Base-by-base conservation (phyloP, 1,140 invertebrate species). In the Bombus sibiricus region DNA sequence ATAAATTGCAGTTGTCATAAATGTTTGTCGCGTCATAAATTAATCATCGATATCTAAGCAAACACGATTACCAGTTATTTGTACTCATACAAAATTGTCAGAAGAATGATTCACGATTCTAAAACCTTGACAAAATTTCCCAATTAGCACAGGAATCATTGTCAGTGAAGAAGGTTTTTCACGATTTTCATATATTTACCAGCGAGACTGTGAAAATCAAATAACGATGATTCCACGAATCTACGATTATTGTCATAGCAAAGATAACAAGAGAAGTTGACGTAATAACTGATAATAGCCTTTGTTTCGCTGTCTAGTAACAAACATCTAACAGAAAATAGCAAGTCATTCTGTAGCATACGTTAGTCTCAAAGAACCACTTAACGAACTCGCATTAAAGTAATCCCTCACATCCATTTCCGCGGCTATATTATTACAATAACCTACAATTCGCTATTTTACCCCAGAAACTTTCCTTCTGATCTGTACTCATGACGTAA, bases 261-360 rank as follows among this genome's bases (percentile, higher is more conserved):
- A 25, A 25, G 41, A 75, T 75, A 75, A 75, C 37, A n/a, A 47
- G 32, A 75, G n/a, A 37, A 22, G 32, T 75, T 53, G 43, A 53
- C 73, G 72, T 57, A 75, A 75, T 6, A 25, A 5, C 32, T 57
- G 73, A 75, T 75, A 75, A 75, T 75, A 12, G 22, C 43, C 25
- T 75, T 75, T 75, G 47, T 75, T 32, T 75, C n/a, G 39, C 41
- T 34, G 22, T 18, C 9, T 18, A 74, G n/a, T 28, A 53, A 34
- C 32, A 53, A 75, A 75, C 32, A 32, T 57, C 53, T 22, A 32
- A 72, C 10, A 2, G 8, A 32, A 41, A 73, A 47, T 4, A 74
- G 12, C 43, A 53, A 75, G 43, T 75, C n/a, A 34, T 22, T 37
- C 1, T 22, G 9, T 10, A 13, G 10, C 68, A 13, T 13, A 22